These are phyloP conservation scores for Phortica variegata DNA, from an alignment of 1,140 invertebrate genomes.

Conservation along the genomic window DNA sequence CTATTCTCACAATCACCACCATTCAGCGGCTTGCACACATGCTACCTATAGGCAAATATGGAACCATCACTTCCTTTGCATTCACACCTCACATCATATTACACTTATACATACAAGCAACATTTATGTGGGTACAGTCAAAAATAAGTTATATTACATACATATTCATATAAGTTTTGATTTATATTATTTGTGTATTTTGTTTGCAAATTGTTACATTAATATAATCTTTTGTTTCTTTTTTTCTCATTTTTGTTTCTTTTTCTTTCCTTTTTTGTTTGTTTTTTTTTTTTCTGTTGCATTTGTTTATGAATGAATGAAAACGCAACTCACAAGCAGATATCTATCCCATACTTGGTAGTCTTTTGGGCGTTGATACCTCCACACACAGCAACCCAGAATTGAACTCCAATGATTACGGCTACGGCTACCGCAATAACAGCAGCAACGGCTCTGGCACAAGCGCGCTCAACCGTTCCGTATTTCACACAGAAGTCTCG, in stretches of 20 bases:
- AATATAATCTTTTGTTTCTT: slow-evolving; percentile 27
- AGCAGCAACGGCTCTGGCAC: slow-evolving; percentile 23
- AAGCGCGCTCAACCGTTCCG: slow-evolving; percentile 3
- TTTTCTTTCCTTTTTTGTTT: slow-evolving; percentile 20
- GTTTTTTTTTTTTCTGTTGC: slow-evolving; percentile 26
- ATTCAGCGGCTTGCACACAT: too few relatives aligned
- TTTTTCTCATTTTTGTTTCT: slow-evolving; percentile 23
- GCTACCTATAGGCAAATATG: too few relatives aligned
- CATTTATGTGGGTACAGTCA: too few relatives aligned
- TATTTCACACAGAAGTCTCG: neutral
- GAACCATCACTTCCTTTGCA: too few relatives aligned
- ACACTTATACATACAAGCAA: too few relatives aligned
- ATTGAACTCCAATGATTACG: slow-evolving; percentile 21
- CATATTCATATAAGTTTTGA: too few relatives aligned
- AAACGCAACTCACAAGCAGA: slow-evolving; percentile 29
- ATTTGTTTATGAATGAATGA: slow-evolving; percentile 1
- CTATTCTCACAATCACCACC: too few relatives aligned
- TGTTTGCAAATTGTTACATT: too few relatives aligned
- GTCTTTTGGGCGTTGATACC: slow-evolving; percentile 51
- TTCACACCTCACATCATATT: too few relatives aligned
- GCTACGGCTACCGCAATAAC: slow-evolving; percentile 39
- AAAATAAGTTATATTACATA: too few relatives aligned
- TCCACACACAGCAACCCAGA: slow-evolving; percentile 27
- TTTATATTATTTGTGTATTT: neutral
- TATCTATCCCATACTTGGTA: slow-evolving; percentile 53